Conservation (phyloP, 2,888 invertebrate genomes). For the Acrobasis suavella region DNA sequence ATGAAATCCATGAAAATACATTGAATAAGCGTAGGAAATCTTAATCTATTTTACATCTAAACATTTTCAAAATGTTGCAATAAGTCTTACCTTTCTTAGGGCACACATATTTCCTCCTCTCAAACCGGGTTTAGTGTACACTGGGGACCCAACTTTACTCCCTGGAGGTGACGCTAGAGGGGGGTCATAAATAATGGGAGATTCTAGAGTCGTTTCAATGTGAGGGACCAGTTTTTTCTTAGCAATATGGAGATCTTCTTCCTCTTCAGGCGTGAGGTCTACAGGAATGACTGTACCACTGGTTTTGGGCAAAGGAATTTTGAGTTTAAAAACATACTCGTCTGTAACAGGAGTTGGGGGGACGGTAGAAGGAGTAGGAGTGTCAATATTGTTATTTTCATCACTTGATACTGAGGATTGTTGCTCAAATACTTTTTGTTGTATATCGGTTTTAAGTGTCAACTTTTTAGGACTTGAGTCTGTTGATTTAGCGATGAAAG, state of each 20-base stretch:
- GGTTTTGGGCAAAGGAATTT: constrained; percentile 61
- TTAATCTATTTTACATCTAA: too few relatives aligned
- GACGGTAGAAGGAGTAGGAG: constrained; percentile 54
- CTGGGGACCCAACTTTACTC: constrained; percentile 45
- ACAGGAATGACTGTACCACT: constrained; percentile 47
- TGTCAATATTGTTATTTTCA: constrained; percentile 45
- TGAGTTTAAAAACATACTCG: constrained; percentile 68
- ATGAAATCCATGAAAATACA: too few relatives aligned
- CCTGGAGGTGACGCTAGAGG: constrained; percentile 59
- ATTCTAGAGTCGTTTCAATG: constrained; percentile 61
- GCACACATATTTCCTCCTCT: constrained; percentile 49
- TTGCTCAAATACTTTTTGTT: constrained; percentile 29
- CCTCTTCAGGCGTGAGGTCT: constrained; percentile 44
- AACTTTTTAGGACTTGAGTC: constrained; percentile 30
- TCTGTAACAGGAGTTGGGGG: constrained; percentile 71
- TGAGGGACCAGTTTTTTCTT: constrained; percentile 66
- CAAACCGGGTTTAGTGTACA: constrained; percentile 54
- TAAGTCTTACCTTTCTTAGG: constrained; percentile 45
- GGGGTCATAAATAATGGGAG: constrained; percentile 58
- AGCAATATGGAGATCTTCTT: constrained; percentile 64
- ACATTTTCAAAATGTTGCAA: background rate
- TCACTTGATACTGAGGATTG: constrained; percentile 37
- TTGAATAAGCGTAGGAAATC: too few relatives aligned
- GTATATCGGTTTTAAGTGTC: constrained; percentile 37
- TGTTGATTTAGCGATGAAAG: constrained; percentile 13